These are phyloP conservation scores for Apomyelois bistriatella DNA, from an alignment of 2,888 invertebrate species.

Conservation along the genomic window DNA sequence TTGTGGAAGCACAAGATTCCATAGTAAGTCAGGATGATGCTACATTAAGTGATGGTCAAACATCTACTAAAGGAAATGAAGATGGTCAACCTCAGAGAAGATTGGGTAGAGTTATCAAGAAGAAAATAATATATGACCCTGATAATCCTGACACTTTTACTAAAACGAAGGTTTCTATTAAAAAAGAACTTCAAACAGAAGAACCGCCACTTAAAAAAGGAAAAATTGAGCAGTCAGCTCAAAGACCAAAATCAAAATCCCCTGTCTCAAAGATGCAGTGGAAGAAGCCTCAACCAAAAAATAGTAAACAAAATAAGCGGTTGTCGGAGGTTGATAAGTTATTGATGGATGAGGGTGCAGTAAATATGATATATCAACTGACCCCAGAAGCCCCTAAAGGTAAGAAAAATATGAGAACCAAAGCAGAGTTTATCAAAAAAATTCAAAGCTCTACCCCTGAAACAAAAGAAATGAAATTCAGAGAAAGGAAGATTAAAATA, in stretches of 20 bases:
- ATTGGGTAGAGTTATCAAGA: slow-evolving; percentile 82
- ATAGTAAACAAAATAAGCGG: slow-evolving; percentile 75
- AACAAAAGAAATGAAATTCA: slow-evolving; percentile 69
- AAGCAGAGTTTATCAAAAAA: slow-evolving; percentile 82
- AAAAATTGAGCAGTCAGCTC: slow-evolving; percentile 41
- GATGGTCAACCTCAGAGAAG: slow-evolving; percentile 59
- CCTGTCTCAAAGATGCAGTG: slow-evolving; percentile 60
- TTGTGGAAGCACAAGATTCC: slow-evolving; percentile 30
- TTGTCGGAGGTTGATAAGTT: slow-evolving; percentile 87
- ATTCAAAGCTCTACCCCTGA: slow-evolving; percentile 74
- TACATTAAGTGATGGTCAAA: slow-evolving; percentile 38
- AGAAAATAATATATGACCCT: slow-evolving; percentile 87
- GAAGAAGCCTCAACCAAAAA: slow-evolving; percentile 70
- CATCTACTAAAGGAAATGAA: slow-evolving; percentile 44
- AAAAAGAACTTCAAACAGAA: slow-evolving; percentile 42
- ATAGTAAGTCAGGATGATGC: slow-evolving; percentile 40
- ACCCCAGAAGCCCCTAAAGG: slow-evolving; percentile 79
- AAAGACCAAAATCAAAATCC: slow-evolving; percentile 55
- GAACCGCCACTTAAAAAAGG: slow-evolving; percentile 46
- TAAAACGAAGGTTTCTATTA: slow-evolving; percentile 51
- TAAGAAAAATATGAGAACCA: slow-evolving; percentile 72
- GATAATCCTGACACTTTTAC: slow-evolving; percentile 79
- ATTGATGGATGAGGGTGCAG: slow-evolving; percentile 91
- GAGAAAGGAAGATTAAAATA: slow-evolving; percentile 72
- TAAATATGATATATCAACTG: slow-evolving; percentile 90